Base-by-base conservation (phyloP, 2,113 vertebrate genomes). In the Halcyon senegalensis region DNA sequence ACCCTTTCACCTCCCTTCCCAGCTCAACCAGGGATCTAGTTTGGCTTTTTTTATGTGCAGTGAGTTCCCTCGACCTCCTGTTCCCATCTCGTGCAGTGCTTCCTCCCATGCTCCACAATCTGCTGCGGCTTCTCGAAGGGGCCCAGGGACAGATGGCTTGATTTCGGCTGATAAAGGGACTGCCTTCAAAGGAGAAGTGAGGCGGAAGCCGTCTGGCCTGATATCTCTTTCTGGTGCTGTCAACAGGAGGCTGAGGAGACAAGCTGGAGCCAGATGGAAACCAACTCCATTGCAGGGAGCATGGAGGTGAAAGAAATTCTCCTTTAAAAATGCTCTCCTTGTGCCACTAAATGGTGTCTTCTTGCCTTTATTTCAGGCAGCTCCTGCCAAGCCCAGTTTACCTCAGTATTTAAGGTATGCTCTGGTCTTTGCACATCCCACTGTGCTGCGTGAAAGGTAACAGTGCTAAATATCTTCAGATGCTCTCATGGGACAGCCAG, bases 131-230 rank as follows among this genome's bases (percentile, higher is more conserved):
- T 28, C 70, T 93, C 13, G 1, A 64, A 82, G 58, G 41, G 13
- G 77, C 28, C 37, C 0, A 0, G 73, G 79, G 44, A 89, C 89
- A 95, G 91, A 95, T 94, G 91, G 91, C 67, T 84, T 66, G 80
- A 62, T 92, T 95, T 95, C 7, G 1, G 30, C 84, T 91, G 89
- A 79, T 91, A n/a, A 96, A 94, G 84, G 84, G 59, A 19, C 83
- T 92, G 87, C 67, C 69, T 92, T 73, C 84, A 89, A 94, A 78
- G 77, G 24, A 83, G 89, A 93, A 90, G 53, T 0, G 2, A 72
- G 51, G 76, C 2, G 0, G 69, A 94, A 94, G 74, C 89, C 7
- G 58, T 94, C 81, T 85, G 84, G 51, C 48, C 62, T 84, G 76
- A 41, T 92, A 75, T 5, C 77, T 85, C 58, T 94, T 92, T 94